Evolutionary conservation across 1,140 invertebrate genomes (phyloP), one percentile per base, ranked within the genome.

Genomic region (Drosophila melanica): DNA sequence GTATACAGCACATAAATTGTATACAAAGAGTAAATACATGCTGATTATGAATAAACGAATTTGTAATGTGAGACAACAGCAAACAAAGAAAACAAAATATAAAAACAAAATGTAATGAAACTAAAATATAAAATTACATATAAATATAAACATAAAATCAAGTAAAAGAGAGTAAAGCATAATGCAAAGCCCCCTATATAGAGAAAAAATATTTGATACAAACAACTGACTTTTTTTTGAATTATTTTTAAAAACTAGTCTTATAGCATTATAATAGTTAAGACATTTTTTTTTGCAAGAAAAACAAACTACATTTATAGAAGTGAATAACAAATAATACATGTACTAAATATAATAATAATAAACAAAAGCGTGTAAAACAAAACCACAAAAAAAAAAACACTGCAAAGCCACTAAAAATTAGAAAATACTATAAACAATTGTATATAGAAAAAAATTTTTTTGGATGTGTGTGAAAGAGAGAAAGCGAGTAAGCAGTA

Each of bases 201-300:
- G 11, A 44, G 4, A 12, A 44, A 14, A 27, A 39, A 58, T 10
- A 48, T 70, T 59, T 63, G 33, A 57, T 50, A 71, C 30, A 33
- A 45, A 57, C 33, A 58, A 67, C 39, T 44, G 42, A 47, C 23
- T 66, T 62, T 77, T 85, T 80, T 76, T 77, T 79, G 18, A 53
- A 37, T 68, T 69, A 70, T 54, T 64, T 66, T 53, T 78, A 79
- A 82, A 77, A 63, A 72, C 82, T 86, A 86, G 82, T 86, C 84
- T 68, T 58, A 63, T 86, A 87, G 84, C 57, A 76, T 70, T 81
- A 82, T 79, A 55, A 63, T 79, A 82, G 68, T 67, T 87, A 87
- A 86, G 82, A 42, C 35, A 48, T 45, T 64, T 78, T 86, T 86
- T 82, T 86, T 86, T 79, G 73, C 63, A 81, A 58, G 37, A 54